phyloP scores from a whole-genome alignment of 2,797 vertebrate species.

The Apodemus agrarius region DNA sequence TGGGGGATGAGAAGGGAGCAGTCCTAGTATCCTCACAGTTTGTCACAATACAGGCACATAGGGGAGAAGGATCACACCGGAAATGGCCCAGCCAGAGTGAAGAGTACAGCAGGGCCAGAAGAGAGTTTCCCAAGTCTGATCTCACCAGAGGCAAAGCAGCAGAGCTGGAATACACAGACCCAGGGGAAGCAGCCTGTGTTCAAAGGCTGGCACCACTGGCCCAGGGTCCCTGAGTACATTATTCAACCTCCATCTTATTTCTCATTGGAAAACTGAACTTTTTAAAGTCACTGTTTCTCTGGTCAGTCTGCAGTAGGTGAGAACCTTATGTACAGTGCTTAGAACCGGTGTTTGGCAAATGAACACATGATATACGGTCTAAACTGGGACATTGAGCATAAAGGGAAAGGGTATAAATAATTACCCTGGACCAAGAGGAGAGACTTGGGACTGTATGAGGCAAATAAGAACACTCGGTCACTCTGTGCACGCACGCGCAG shows the following conservation, averaged over 20 bases:
- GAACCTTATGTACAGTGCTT: slow-evolving; percentile 43
- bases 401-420: neutral
- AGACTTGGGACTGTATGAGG: neutral
- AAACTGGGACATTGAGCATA: slow-evolving; percentile 10
- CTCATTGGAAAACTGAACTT: slow-evolving; percentile 14
- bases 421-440: neutral
- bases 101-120: neutral
- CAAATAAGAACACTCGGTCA: neutral
- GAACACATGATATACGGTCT: neutral
- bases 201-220: neutral
- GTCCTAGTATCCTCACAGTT: neutral
- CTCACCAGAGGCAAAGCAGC: neutral
- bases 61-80: neutral
- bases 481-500: neutral
- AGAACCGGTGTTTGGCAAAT: too few species aligned
- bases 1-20: neutral
- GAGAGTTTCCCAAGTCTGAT: neutral
- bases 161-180: neutral
- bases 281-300: neutral
- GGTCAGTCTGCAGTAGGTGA: slow-evolving; percentile 52
- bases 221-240: neutral
- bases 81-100: neutral
- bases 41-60: neutral
- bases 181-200: neutral
- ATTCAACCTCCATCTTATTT: slow-evolving; percentile 45